Evolutionary conservation across 1,140 invertebrate genomes (phyloP), one percentile per base, ranked within the genome.

Genomic region (Phymorhynchus buccinoides): DNA sequence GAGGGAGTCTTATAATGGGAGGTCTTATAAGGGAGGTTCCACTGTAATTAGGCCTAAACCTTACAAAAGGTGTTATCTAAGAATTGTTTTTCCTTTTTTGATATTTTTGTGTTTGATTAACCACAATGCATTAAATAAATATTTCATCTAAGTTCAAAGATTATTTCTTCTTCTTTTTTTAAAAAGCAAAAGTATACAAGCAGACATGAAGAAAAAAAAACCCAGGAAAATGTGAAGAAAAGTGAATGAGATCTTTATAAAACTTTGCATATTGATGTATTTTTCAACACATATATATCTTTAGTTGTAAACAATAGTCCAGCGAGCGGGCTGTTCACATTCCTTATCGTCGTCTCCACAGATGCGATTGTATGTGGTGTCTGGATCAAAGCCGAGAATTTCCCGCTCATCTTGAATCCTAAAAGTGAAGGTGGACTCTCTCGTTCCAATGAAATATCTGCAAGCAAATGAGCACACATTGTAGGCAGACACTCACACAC

Each of bases 381-480:
- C 91, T 85, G 95, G 94, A 52, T 95, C 93, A 93, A 98, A 98
- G 9, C 97, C 97, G 32, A 99, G 91, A 86, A 99, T 98, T 94
- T 99, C 98, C 73, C 98, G 95, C 92, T 99, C 98, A 93, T 99
- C 98, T 94, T 99, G 97, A 87, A 99, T 99, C 80, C 98, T 95
- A 92, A 97, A 98, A 22, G 98, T 96, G 94, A 99, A 99, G 39
- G 98, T 99, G 86, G 98, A 99, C 91, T 97, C 97, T 91, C 96
- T 95, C 0, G 97, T 98, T 42, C 98, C 98, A 87, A 99, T 95
- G 92, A 99, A 98, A 94, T 96, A 96, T 91, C 95, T 95, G 87
- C 66, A 71, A 35, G 68, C 62, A 32, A 73, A 73, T 35, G 35
- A 73, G 9, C 22, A 35, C 18, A 18, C 44, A 48, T 18, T 18